Conservation (phyloP, 2,113 vertebrate genomes). For the Ranitomeya imitator region DNA sequence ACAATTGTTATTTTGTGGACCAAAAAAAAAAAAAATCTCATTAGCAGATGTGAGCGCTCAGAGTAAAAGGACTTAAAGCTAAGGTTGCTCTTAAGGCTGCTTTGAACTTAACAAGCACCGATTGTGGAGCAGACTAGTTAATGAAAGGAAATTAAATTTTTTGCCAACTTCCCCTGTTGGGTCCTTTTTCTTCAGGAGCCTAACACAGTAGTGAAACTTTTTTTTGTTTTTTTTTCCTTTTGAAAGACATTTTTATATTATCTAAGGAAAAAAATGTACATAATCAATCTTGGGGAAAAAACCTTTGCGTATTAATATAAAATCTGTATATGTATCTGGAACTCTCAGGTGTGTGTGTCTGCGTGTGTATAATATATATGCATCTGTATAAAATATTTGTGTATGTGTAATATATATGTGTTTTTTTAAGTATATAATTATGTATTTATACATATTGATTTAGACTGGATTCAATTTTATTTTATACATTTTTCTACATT, state of each 20-base stretch:
- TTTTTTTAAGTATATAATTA: no score
- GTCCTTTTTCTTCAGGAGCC: slow-evolving; percentile 74
- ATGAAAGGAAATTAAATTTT: slow-evolving; percentile 89
- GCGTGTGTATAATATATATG: no score
- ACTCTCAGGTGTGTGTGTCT: no score
- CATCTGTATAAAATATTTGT: no score
- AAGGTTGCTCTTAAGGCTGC: slow-evolving; percentile 77
- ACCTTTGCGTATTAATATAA: no score
- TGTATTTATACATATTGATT: no score
- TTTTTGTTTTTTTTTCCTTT: slow-evolving; percentile 65
- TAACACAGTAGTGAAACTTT: slow-evolving; percentile 75
- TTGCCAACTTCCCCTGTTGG: slow-evolving; percentile 81
- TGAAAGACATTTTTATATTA: slow-evolving; percentile 75
- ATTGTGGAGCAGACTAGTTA: slow-evolving; percentile 85
- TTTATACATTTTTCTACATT: no score
- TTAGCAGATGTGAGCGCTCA: slow-evolving; percentile 80
- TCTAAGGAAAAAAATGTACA: not conserved
- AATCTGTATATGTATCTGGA: no score
- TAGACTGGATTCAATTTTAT: no score
- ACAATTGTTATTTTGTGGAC: slow-evolving; percentile 76
- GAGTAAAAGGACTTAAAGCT: slow-evolving; percentile 79
- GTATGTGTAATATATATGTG: no score
- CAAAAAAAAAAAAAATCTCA: slow-evolving; percentile 72
- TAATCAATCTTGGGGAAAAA: not conserved
- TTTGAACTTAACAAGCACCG: slow-evolving; percentile 83